A percentile compares a stretch with the other conserved stretches of the same genome.
phyloP scores from a whole-genome alignment of 2,113 vertebrate genomes.

The Sitta europaea region DNA sequence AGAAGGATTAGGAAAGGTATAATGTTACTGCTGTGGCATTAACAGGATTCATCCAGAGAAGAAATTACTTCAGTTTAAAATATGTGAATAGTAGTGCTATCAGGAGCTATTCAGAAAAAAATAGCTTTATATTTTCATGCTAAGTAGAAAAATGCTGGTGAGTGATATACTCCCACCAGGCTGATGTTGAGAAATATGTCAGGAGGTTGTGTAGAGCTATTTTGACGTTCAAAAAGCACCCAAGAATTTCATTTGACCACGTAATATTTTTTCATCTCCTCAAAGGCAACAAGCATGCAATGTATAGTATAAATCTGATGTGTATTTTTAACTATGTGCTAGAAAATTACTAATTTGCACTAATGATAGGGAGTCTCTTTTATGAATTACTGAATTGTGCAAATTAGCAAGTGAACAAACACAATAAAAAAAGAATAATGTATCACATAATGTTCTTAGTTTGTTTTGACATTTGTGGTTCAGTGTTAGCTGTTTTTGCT shows the following conservation, averaged over 20 bases:
- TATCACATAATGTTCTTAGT: not conserved
- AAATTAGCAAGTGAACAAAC: not conserved
- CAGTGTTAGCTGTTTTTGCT: not conserved
- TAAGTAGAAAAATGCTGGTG: not conserved
- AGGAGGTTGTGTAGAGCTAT: not conserved
- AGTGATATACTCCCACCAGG: not conserved
- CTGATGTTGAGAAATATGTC: not conserved
- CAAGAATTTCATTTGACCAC: not conserved
- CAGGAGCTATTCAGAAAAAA: conserved; percentile 2
- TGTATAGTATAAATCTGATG: not conserved
- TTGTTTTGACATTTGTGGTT: not conserved
- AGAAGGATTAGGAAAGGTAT: not conserved
- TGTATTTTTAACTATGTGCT: not conserved
- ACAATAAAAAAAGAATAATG: not conserved
- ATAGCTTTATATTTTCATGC: not conserved
- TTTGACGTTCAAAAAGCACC: not conserved
- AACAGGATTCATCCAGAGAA: not conserved
- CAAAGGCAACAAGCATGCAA: not conserved
- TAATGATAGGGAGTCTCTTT: not conserved
- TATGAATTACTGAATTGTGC: not conserved
- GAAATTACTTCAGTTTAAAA: not conserved
- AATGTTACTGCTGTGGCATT: not conserved
- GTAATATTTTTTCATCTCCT: not conserved
- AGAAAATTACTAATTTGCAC: not conserved
- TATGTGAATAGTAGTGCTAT: not conserved